phyloP scores from a whole-genome alignment of 2,888 invertebrate species.

The Eugnorisma glareosa region DNA sequence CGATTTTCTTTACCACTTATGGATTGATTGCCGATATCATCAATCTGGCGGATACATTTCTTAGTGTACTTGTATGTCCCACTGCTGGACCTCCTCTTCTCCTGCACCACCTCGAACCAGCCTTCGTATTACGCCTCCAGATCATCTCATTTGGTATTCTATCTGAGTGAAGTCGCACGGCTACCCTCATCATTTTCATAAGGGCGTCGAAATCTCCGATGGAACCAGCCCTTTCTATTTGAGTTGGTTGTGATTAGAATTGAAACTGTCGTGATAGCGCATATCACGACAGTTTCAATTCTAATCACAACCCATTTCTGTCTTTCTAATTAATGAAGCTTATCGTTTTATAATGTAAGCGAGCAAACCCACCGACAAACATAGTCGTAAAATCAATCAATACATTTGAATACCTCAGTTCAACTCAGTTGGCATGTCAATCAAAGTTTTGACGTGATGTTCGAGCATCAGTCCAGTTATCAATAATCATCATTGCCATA shows the following conservation, averaged over 20 bases:
- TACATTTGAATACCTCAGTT: conserved; percentile 13
- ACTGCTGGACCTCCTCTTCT: too few relatives aligned
- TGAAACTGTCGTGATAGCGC: too few relatives aligned
- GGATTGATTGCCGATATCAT: too few relatives aligned
- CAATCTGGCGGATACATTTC: too few relatives aligned
- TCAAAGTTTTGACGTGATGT: conserved; percentile 46
- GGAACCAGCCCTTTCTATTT: background rate
- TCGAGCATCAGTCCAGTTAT: conserved; percentile 33
- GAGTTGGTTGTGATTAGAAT: too few relatives aligned
- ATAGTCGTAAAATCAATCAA: conserved; percentile 30
- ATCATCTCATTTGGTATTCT: too few relatives aligned
- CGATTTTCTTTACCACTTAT: too few relatives aligned
- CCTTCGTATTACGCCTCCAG: too few relatives aligned
- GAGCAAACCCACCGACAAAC: background rate
- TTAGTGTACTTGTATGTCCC: too few relatives aligned
- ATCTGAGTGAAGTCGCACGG: too few relatives aligned
- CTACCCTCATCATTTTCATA: background rate
- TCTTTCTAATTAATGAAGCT: background rate
- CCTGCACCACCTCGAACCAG: too few relatives aligned
- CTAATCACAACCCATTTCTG: background rate
- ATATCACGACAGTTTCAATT: background rate
- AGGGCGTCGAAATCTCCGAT: background rate
- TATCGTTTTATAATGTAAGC: background rate
- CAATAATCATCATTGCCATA: conserved; percentile 54
- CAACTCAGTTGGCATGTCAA: conserved; percentile 31